Percentiles rank a stretch among this genome's conserved stretches.
phyloP scores from a whole-genome alignment of 2,113 vertebrate species.

The Corythoichthys intestinalis region DNA sequence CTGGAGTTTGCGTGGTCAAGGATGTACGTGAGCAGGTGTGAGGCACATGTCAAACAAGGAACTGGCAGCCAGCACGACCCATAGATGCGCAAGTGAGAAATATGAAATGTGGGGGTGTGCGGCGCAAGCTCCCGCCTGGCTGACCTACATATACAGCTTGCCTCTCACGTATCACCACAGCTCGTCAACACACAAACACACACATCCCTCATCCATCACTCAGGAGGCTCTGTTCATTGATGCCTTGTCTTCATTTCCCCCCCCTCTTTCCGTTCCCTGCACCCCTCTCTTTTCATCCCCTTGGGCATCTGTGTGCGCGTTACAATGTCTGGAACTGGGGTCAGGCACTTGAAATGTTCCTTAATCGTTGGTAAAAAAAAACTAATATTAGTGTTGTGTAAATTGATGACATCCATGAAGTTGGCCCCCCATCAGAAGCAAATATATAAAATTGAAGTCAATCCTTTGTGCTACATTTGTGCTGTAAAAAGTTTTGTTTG shows the following conservation, averaged over 20 bases:
- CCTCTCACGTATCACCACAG: conserved; percentile 69
- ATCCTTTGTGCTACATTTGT: too few relatives aligned
- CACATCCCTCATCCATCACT: conserved; percentile 56
- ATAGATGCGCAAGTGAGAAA: conserved; percentile 63
- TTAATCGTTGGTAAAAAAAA: neutral
- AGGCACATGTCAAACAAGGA: conserved; percentile 28
- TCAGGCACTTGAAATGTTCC: neutral
- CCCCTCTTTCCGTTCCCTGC: conserved; percentile 50
- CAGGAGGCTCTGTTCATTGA: conserved; percentile 71
- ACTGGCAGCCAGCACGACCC: conserved; percentile 4
- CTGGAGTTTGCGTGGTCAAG: neutral
- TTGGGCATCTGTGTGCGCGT: conserved; percentile 51
- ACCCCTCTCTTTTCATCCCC: conserved; percentile 40
- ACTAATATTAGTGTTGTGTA: too few relatives aligned
- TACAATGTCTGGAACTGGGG: conserved; percentile 18
- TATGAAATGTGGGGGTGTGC: conserved; percentile 74
- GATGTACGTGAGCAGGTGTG: conserved; percentile 11
- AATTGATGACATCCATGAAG: too few relatives aligned
- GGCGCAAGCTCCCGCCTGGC: conserved; percentile 72
- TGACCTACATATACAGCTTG: conserved; percentile 80
- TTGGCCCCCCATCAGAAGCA: too few relatives aligned
- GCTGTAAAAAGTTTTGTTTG: too few relatives aligned
- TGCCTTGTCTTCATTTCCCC: conserved; percentile 49
- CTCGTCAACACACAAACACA: conserved; percentile 58
- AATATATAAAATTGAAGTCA: too few relatives aligned